Percentiles rank a stretch among this genome's conserved stretches.
Conservation (phyloP, 2,888 invertebrate species). For the Drosophila greeni region DNA sequence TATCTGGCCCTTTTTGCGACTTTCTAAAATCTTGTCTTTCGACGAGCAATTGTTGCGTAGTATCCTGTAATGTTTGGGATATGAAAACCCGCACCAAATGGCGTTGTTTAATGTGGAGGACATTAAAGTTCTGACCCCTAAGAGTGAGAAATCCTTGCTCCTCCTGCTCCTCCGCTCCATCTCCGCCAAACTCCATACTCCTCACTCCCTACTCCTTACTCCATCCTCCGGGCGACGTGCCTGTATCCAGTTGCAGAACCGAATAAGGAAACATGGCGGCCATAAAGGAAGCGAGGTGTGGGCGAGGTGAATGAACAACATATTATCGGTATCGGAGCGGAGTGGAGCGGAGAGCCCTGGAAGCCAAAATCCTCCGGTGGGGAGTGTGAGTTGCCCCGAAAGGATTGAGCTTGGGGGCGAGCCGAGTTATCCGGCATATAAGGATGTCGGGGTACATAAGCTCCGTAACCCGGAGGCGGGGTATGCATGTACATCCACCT, state of each 20-base stretch:
- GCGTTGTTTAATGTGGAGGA: background rate
- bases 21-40: slow-evolving; percentile 29
- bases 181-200: background rate
- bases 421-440: slow-evolving; percentile 20
- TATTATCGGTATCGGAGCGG: slow-evolving; percentile 64
- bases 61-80: slow-evolving; percentile 4
- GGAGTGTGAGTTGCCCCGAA: slow-evolving; percentile 11
- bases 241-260: slow-evolving; percentile 50
- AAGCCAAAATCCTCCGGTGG: slow-evolving; percentile 34
- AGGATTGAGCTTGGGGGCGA: slow-evolving; percentile 13
- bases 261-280: slow-evolving; percentile 55
- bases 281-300: slow-evolving; percentile 30
- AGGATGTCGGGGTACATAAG: slow-evolving; percentile 7
- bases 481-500: background rate
- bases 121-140: slow-evolving; percentile 12
- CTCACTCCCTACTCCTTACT: background rate
- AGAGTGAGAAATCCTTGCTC: slow-evolving; percentile 7
- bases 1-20: slow-evolving; percentile 17
- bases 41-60: slow-evolving; percentile 9
- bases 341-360: slow-evolving; percentile 5
- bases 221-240: slow-evolving; percentile 5
- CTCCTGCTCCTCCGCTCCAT: slow-evolving; percentile 1
- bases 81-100: background rate
- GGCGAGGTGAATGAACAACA: slow-evolving; percentile 70
- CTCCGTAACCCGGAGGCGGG: slow-evolving; percentile 13